A percentile compares a stretch with the other conserved stretches of the same genome.
These are phyloP conservation scores for Chinchilla lanigera DNA, from an alignment of 2,113 vertebrate species.

Conservation along the genomic window DNA sequence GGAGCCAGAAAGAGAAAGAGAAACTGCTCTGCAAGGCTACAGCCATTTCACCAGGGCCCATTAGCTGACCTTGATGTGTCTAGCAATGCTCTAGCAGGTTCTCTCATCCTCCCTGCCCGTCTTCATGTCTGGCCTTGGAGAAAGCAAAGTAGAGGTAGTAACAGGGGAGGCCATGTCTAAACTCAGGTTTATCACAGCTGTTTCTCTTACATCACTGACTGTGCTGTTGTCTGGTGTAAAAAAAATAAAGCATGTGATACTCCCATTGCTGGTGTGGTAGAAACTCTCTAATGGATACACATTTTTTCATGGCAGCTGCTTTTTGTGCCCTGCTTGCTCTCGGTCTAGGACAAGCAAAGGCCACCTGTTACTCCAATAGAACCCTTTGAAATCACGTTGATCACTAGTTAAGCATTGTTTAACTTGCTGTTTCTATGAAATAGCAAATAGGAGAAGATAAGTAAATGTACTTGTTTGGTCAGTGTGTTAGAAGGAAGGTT, in stretches of 20 bases:
- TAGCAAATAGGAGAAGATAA: conserved; percentile 45
- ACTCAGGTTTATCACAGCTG: conserved; percentile 78
- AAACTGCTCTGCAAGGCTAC: background rate
- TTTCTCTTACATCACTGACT: conserved; percentile 81
- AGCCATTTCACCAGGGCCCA: background rate
- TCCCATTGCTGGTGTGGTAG: conserved; percentile 84
- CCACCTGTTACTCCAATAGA: conserved; percentile 65
- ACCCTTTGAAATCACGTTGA: conserved; percentile 69
- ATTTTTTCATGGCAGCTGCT: conserved; percentile 81
- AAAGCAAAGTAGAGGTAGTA: background rate
- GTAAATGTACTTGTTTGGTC: conserved; percentile 56
- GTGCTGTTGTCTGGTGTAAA: conserved; percentile 78
- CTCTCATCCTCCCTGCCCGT: background rate
- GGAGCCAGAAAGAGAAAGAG: conserved; percentile 42
- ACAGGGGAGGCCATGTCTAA: background rate
- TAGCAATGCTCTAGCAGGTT: background rate
- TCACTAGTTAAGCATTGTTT: conserved; percentile 77
- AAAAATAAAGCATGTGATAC: conserved; percentile 83
- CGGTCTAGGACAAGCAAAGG: conserved; percentile 71
- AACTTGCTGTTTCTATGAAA: conserved; percentile 66
- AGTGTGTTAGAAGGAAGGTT: conserved; percentile 66
- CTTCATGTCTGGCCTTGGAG: background rate
- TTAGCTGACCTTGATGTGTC: background rate
- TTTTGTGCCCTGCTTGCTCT: conserved; percentile 68
- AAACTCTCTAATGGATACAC: conserved; percentile 68